Percentiles rank a stretch among this genome's conserved stretches.
Conservation (phyloP, 2,888 invertebrate genomes). For the Polylopha cassiicola region DNA sequence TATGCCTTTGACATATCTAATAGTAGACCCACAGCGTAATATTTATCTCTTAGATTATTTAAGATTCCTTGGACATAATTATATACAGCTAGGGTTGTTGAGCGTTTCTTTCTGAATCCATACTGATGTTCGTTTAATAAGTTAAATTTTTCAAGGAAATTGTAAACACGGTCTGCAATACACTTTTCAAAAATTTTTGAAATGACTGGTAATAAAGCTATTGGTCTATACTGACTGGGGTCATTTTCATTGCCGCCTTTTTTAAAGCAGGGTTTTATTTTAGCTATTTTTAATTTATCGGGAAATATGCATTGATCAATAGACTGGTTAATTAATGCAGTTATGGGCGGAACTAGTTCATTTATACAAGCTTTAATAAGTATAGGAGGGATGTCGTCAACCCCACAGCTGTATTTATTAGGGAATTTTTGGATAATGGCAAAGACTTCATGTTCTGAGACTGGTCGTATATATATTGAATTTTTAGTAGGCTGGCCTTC, state of each 20-base stretch:
- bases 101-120: constrained; percentile 12
- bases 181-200: constrained; percentile 10
- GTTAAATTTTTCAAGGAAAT: constrained; percentile 9
- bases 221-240: neutral
- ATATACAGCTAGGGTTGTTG: constrained; percentile 9
- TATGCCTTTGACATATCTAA: neutral
- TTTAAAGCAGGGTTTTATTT: neutral
- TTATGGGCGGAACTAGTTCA: no score
- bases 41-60: constrained; percentile 6
- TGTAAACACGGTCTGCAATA: constrained; percentile 3
- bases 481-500: no score
- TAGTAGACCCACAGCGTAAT: neutral
- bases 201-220: neutral
- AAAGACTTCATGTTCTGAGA: no score
- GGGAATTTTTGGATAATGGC: no score
- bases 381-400: no score
- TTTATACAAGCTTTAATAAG: no score
- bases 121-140: constrained; percentile 3
- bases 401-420: no score
- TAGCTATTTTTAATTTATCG: neutral
- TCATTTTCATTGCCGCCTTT: neutral
- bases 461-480: no score
- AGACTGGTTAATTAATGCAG: no score
- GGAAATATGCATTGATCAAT: neutral
- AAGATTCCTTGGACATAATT: constrained; percentile 5